Evolutionary conservation across 2,888 invertebrate genomes (phyloP), one percentile per base, ranked within the genome.

Genomic region (Baccha elongata): DNA sequence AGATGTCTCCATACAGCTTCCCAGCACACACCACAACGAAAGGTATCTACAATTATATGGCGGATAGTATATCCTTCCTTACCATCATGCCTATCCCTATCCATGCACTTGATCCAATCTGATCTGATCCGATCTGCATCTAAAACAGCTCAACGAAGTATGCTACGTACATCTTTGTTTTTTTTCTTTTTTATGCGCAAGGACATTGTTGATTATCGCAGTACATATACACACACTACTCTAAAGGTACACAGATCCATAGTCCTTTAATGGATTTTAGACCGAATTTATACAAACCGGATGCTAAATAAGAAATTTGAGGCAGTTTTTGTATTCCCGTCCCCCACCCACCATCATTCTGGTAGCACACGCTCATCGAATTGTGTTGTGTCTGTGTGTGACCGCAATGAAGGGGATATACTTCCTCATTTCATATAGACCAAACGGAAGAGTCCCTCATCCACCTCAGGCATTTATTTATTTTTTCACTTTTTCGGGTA

Each of bases 51-150:
- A 26, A 23, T 17, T n/a, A 44, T n/a, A 26, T 10, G 42, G 26
- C 5, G 2, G 15, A 15, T 35, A 19, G 10, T 21, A 35, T 23
- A 37, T 40, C 21, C 32, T 46, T 60, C 60, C 5, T 37, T 67
- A 40, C 11, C 35, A 23, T 32, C n/a, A n/a, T n/a, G n/a, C n/a
- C n/a, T n/a, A n/a, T 29, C 35, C 26, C 46, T 72, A 50, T 75
- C 60, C 35, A 35, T 81, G 52, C 69, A 81, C 67, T 76, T 76
- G 76, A 76, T 76, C 76, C 76, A 71, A 72, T 65, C 76, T 48
- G 81, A 76, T 75, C 75, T 44, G 81, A 75, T 68, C 68, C 42
- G 72, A 72, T 83, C 76, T 67, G 72, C 67, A 53, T 67, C 19
- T 19, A 53, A 72, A 83, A 55, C 42, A 50, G 60, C 67, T 58